Evolutionary conservation across 1,140 invertebrate species (phyloP).

Genomic region (Pachypeltis micranthus): DNA sequence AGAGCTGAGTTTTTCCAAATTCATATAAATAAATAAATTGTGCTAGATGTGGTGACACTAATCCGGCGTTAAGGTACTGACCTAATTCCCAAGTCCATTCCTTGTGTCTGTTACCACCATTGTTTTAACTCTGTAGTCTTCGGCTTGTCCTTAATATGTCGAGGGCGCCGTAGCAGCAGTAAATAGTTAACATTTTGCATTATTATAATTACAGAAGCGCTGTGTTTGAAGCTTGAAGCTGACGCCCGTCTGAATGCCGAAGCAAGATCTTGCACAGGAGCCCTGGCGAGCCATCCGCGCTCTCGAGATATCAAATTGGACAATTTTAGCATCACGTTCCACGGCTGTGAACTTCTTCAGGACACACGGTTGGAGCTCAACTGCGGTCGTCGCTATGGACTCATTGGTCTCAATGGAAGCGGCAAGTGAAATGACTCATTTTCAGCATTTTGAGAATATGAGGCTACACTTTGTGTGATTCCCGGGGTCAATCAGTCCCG

Average conservation of each 20-base stretch:
- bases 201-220: slow-evolving; percentile 47
- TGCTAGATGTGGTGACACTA: too few species aligned
- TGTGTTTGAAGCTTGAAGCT: slow-evolving; percentile 77
- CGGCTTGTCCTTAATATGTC: slow-evolving; percentile 27
- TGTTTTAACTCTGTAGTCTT: slow-evolving; percentile 13
- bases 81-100: too few species aligned
- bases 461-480: too few species aligned
- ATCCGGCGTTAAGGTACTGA: too few species aligned
- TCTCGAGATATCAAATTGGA: slow-evolving; percentile 94
- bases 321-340: slow-evolving; percentile 95
- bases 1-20: too few species aligned
- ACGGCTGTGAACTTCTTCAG: slow-evolving; percentile 87
- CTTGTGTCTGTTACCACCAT: not conserved
- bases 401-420: slow-evolving; percentile 92
- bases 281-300: slow-evolving; percentile 84
- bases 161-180: not conserved
- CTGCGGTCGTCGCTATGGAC: slow-evolving; percentile 89
- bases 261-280: slow-evolving; percentile 87
- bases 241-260: slow-evolving; percentile 86
- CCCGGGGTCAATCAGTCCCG: too few species aligned
- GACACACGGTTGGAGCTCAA: slow-evolving; percentile 96
- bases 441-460: too few species aligned
- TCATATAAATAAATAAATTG: too few species aligned
- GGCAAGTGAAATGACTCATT: slow-evolving; percentile 61
- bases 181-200: not conserved